Conservation (phyloP, 2,797 vertebrate species). For the Clamator glandarius region DNA sequence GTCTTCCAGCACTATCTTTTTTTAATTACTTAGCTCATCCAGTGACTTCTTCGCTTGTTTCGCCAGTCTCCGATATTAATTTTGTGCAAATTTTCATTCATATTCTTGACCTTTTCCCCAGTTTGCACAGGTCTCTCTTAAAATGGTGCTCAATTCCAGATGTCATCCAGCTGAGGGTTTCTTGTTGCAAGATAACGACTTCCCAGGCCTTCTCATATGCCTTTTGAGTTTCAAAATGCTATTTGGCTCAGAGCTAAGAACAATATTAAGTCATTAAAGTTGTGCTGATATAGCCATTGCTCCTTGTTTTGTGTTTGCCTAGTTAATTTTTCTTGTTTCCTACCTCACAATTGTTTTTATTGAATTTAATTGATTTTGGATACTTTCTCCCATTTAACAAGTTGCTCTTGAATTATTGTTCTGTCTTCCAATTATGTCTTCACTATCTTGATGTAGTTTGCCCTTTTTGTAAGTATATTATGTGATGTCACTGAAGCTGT, state of each 20-base stretch:
- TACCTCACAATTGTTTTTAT: background rate
- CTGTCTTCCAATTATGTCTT: background rate
- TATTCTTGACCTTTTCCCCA: background rate
- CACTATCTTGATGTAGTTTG: background rate
- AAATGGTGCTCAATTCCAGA: background rate
- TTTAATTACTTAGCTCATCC: conserved; percentile 45
- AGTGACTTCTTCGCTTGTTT: conserved; percentile 27
- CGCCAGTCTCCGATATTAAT: background rate
- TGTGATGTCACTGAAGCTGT: background rate
- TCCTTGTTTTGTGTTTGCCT: background rate
- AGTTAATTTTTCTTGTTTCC: conserved; percentile 5
- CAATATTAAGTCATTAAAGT: background rate
- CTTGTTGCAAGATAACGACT: background rate
- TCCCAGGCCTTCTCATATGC: background rate
- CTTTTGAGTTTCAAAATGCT: background rate
- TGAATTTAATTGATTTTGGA: conserved; percentile 47
- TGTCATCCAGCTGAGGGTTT: background rate
- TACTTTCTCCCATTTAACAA: background rate
- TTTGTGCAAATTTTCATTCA: background rate
- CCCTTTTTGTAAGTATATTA: background rate
- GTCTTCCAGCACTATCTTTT: background rate
- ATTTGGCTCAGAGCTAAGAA: background rate
- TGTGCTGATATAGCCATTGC: background rate
- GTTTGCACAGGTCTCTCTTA: background rate
- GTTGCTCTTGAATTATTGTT: conserved; percentile 5